Conservation (phyloP, 1,140 invertebrate species). For the Asobara japonica region DNA sequence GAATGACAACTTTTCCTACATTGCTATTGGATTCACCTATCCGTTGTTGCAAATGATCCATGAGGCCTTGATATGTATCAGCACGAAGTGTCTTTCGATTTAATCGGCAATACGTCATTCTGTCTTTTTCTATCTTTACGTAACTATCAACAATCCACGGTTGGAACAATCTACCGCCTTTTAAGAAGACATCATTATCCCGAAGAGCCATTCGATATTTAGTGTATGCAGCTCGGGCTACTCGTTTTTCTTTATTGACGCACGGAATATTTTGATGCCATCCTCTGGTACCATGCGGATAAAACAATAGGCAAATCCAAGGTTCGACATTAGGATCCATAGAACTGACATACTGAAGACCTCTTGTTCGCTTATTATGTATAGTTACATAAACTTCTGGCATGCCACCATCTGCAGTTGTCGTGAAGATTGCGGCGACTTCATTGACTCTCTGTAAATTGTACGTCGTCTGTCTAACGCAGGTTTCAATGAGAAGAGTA, state of each 20-base stretch:
- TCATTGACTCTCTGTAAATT: slow-evolving; percentile 10
- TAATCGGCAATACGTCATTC: not conserved
- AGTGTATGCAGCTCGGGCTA: not conserved
- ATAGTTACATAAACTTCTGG: not conserved
- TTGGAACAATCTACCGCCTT: not conserved
- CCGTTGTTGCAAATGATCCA: not conserved
- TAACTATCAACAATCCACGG: slow-evolving; percentile 1
- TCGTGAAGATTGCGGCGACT: slow-evolving; percentile 21
- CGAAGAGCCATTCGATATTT: slow-evolving; percentile 41
- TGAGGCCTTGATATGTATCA: not conserved
- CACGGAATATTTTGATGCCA: not conserved
- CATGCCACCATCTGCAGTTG: not conserved
- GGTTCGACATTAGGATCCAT: slow-evolving; percentile 13
- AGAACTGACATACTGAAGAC: not conserved
- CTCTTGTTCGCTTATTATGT: not conserved
- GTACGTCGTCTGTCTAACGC: not conserved
- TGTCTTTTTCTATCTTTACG: slow-evolving; percentile 12
- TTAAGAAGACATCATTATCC: not conserved
- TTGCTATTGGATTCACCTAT: too few species aligned
- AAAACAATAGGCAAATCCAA: slow-evolving; percentile 10
- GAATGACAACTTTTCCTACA: too few species aligned
- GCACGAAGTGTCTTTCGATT: not conserved
- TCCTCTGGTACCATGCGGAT: not conserved
- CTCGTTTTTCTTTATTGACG: not conserved
- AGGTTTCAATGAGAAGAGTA: not conserved